Evolutionary conservation across 2,797 vertebrate genomes (phyloP).

Genomic region (Gobionotothen gibberifrons): DNA sequence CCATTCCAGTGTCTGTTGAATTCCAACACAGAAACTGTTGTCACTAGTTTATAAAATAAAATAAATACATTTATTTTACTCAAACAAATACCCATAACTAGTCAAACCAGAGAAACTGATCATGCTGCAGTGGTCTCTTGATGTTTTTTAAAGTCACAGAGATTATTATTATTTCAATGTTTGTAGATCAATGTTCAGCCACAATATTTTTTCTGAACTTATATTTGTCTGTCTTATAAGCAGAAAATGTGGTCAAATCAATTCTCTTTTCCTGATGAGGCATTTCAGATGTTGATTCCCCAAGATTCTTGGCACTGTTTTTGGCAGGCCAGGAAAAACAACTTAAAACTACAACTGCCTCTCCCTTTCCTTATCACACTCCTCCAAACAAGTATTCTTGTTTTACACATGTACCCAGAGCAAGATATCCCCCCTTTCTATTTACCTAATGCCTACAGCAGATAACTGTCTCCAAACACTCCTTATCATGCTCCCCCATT

Average conservation of each 20-base stretch:
- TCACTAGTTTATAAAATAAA: no score
- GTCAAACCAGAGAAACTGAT: no score
- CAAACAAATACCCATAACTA: no score
- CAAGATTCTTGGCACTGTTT: neutral
- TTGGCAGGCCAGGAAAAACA: conserved; percentile 19
- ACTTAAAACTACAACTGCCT: neutral
- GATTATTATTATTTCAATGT: neutral
- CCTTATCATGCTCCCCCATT: conserved; percentile 53
- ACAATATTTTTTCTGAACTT: neutral
- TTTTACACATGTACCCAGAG: conserved; percentile 40
- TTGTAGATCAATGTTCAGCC: neutral
- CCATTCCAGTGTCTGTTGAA: no score
- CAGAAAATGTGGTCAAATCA: neutral
- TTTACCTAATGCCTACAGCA: conserved; percentile 56
- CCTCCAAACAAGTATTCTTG: conserved; percentile 39
- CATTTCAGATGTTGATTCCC: neutral
- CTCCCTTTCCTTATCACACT: conserved; percentile 20
- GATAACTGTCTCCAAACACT: conserved; percentile 72
- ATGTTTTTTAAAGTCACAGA: neutral
- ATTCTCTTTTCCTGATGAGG: neutral
- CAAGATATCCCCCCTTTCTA: conserved; percentile 19
- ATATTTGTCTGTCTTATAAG: neutral
- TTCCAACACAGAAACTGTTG: no score
- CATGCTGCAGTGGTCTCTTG: no score
- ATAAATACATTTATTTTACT: no score